phyloP scores from a whole-genome alignment of 2,113 vertebrate genomes.

The Romanogobio albipinnatus region DNA sequence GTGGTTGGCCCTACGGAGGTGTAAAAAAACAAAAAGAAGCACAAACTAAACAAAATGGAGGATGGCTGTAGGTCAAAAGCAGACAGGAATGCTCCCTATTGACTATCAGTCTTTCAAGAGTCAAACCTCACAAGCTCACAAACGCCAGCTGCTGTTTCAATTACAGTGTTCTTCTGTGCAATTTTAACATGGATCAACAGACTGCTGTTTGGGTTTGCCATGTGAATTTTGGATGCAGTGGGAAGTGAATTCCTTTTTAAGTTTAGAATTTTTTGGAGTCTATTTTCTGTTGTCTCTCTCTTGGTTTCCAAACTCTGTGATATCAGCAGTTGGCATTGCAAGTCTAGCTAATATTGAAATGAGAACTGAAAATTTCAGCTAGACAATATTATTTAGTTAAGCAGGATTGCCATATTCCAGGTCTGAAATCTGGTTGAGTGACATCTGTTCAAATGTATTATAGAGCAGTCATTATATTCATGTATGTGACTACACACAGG shows the following conservation, averaged over 20 bases:
- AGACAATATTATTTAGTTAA: background rate
- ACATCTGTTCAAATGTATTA: background rate
- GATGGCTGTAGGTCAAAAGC: slow-evolving; percentile 29
- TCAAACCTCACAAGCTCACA: slow-evolving; percentile 55
- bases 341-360: background rate
- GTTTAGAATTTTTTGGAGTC: background rate
- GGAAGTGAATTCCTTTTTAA: slow-evolving; percentile 10
- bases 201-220: slow-evolving; percentile 29
- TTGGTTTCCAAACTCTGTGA: background rate
- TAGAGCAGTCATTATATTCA: background rate
- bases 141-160: slow-evolving; percentile 75
- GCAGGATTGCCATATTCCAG: background rate
- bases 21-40: slow-evolving; percentile 26
- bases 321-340: background rate
- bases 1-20: slow-evolving; percentile 35
- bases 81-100: background rate
- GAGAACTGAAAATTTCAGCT: background rate
- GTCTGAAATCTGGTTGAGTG: background rate
- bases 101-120: background rate
- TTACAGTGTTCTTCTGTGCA: slow-evolving; percentile 69
- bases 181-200: slow-evolving; percentile 65
- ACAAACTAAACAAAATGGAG: slow-evolving; percentile 36
- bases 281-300: background rate
- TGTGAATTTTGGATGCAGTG: slow-evolving; percentile 27
- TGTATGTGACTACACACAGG: background rate